These are phyloP conservation scores for Semotilus atromaculatus DNA, from an alignment of 2,797 vertebrate genomes.

Conservation along the genomic window DNA sequence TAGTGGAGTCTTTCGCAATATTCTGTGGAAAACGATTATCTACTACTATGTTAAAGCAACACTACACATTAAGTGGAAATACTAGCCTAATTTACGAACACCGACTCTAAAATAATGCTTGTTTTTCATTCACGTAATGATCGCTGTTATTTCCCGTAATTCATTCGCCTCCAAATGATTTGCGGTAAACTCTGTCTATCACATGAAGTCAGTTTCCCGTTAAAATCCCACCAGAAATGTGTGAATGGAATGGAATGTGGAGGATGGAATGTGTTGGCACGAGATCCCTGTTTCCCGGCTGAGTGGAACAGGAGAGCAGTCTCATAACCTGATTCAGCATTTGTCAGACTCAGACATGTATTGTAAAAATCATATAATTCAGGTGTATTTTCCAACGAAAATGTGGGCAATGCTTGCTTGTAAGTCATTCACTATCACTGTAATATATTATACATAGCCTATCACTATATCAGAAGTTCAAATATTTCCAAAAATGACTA, in stretches of 20 bases:
- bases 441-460: neutral
- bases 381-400: neutral
- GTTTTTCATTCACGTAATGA: neutral
- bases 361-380: neutral
- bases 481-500: neutral
- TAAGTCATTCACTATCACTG: neutral
- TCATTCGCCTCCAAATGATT: constrained; percentile 58
- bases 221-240: constrained; percentile 59
- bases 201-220: constrained; percentile 72
- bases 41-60: neutral
- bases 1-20: constrained; percentile 28
- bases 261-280: constrained; percentile 60
- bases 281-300: constrained; percentile 61
- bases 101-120: neutral
- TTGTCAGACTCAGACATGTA: constrained; percentile 8
- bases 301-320: constrained; percentile 75
- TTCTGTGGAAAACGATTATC: neutral
- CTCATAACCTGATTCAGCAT: constrained; percentile 71
- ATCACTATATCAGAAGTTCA: neutral
- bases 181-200: constrained; percentile 64
- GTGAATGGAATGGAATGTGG: constrained; percentile 62
- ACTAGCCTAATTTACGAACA: neutral
- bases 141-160: constrained; percentile 49
- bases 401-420: neutral
- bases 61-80: neutral